phyloP scores from a whole-genome alignment of 2,797 vertebrate species.

The Enteromius radiatus region DNA sequence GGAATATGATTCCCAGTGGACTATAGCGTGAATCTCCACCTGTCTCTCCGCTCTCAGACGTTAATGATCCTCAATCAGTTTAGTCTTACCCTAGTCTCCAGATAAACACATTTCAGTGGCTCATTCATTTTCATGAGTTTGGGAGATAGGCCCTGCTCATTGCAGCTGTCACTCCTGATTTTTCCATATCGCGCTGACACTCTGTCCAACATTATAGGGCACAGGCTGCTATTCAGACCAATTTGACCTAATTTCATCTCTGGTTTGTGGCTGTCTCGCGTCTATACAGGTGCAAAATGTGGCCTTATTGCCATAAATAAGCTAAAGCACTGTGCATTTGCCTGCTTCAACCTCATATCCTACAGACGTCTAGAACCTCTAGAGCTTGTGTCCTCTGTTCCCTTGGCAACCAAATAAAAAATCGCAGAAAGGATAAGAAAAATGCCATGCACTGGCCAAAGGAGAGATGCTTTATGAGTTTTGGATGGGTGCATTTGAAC shows the following conservation, averaged over 20 bases:
- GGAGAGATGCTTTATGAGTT: slow-evolving; percentile 60
- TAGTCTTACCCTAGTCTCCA: slow-evolving; percentile 64
- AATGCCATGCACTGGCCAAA: slow-evolving; percentile 42
- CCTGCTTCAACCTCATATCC: slow-evolving; percentile 28
- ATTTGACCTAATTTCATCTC: slow-evolving; percentile 61
- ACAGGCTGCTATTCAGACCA: slow-evolving; percentile 45
- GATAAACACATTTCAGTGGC: slow-evolving; percentile 71
- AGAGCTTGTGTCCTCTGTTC: slow-evolving; percentile 50
- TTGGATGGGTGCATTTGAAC: slow-evolving; percentile 55
- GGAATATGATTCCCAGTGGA: slow-evolving; percentile 48
- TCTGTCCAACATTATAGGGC: slow-evolving; percentile 53
- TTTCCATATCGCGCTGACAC: slow-evolving; percentile 49
- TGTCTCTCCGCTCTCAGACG: slow-evolving; percentile 62
- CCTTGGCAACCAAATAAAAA: slow-evolving; percentile 61
- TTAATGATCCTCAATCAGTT: slow-evolving; percentile 70
- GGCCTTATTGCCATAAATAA: slow-evolving; percentile 52
- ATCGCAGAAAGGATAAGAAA: slow-evolving; percentile 44
- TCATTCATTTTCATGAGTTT: slow-evolving; percentile 77
- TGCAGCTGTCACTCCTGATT: slow-evolving; percentile 67
- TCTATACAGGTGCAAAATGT: slow-evolving; percentile 48
- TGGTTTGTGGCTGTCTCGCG: slow-evolving; percentile 29
- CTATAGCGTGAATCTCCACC: slow-evolving; percentile 32
- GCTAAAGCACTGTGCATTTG: background rate
- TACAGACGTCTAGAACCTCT: slow-evolving; percentile 39
- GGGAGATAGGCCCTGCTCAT: slow-evolving; percentile 60